These are phyloP conservation scores for Gerosis bhagava DNA, from an alignment of 2,888 invertebrate species.

Conservation along the genomic window DNA sequence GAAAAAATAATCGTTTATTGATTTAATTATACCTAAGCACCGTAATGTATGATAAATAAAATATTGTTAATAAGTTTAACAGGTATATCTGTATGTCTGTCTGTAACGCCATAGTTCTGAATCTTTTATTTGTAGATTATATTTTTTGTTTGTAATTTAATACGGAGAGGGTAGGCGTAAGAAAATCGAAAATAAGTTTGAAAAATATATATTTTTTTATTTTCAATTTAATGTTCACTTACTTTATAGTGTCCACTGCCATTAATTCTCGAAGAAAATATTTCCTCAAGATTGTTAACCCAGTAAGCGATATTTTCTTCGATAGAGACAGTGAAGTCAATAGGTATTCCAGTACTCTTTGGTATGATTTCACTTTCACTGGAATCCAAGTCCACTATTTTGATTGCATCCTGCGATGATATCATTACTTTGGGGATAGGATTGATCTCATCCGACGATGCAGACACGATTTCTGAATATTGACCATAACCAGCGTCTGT, in stretches of 20 bases:
- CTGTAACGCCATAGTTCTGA: too few species aligned
- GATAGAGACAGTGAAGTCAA: conserved; percentile 86
- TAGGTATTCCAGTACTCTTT: conserved; percentile 85
- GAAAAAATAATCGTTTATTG: too few species aligned
- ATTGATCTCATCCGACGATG: conserved; percentile 85
- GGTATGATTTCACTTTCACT: conserved; percentile 82
- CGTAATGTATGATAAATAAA: too few species aligned
- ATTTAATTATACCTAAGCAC: too few species aligned
- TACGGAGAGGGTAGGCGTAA: too few species aligned
- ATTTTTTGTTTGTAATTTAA: too few species aligned
- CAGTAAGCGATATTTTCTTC: conserved; percentile 90
- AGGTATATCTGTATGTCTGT: too few species aligned
- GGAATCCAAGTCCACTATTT: conserved; percentile 89
- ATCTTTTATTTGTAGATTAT: too few species aligned
- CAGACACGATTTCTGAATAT: conserved; percentile 84
- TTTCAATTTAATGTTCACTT: too few species aligned
- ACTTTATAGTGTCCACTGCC: conserved; percentile 78
- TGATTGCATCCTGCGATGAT: conserved; percentile 87
- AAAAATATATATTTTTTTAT: too few species aligned
- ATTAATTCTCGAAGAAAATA: conserved; percentile 83
- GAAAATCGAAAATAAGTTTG: too few species aligned
- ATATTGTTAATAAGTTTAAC: too few species aligned
- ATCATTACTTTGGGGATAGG: conserved; percentile 91
- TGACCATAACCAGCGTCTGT: conserved; percentile 90
- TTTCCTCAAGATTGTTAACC: conserved; percentile 90